phyloP scores from a whole-genome alignment of 2,113 vertebrate genomes.

The Platichthys stellatus region DNA sequence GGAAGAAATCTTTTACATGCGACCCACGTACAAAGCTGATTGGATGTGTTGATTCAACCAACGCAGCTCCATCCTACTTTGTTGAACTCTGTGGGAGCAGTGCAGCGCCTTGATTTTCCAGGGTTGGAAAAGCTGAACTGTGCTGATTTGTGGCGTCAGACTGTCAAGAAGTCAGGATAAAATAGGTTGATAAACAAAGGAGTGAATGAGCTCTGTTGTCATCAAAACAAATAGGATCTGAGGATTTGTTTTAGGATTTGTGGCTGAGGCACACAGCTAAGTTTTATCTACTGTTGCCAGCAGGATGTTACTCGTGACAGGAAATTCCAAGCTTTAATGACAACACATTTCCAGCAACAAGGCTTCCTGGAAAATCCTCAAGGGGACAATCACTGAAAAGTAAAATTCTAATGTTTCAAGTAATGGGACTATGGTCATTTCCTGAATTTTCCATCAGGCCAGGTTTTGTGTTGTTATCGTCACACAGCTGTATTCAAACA shows the following conservation, averaged over 20 bases:
- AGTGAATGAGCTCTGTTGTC: not conserved
- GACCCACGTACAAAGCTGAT: slow-evolving; percentile 13
- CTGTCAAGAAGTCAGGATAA: not conserved
- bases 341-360: slow-evolving; percentile 12
- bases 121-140: not conserved
- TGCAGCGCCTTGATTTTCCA: not conserved
- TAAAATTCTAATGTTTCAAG: not conserved
- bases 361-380: not conserved
- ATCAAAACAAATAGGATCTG: not conserved
- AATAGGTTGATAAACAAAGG: not conserved
- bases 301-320: slow-evolving; percentile 33
- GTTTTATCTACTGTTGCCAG: not conserved
- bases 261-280: slow-evolving; percentile 4
- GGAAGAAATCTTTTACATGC: not conserved
- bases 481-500: not conserved
- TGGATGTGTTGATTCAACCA: not conserved
- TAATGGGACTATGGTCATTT: not conserved
- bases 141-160: not conserved
- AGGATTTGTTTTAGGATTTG: not conserved
- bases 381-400: not conserved
- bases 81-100: slow-evolving; percentile 56
- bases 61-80: slow-evolving; percentile 50
- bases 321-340: slow-evolving; percentile 37
- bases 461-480: not conserved
- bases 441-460: not conserved